Evolutionary conservation across 2,888 invertebrate species (phyloP).

Genomic region (Agrilus mali): DNA sequence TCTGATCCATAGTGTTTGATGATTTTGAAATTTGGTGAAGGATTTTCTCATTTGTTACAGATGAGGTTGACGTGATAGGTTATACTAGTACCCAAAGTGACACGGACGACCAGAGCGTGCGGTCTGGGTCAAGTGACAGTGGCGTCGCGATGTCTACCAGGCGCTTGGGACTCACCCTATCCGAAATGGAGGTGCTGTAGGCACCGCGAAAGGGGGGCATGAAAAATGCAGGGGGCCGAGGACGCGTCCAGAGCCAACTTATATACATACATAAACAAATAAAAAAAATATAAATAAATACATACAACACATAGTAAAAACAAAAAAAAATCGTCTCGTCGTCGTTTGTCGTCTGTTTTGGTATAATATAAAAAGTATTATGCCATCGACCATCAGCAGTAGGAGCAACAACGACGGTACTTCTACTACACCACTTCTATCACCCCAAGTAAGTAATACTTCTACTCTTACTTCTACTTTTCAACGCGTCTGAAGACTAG

Average conservation of each 20-base stretch:
- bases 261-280: not conserved
- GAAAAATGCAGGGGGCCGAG: conserved; percentile 19
- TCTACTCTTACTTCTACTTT: too few species aligned
- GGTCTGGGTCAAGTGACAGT: conserved; percentile 60
- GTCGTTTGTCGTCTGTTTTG: too few species aligned
- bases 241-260: conserved; percentile 21
- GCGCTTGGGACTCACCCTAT: conserved; percentile 42
- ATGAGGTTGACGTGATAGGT: conserved; percentile 77
- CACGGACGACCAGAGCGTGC: conserved; percentile 70
- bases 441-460: too few species aligned
- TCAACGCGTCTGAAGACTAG: conserved; percentile 9
- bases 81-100: conserved; percentile 77
- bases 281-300: not conserved
- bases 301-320: not conserved
- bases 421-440: too few species aligned
- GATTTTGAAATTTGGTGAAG: not conserved
- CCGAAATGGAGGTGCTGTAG: conserved; percentile 43
- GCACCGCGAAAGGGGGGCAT: conserved; percentile 9
- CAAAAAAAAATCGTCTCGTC: too few species aligned
- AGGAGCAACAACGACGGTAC: too few species aligned
- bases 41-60: conserved; percentile 37
- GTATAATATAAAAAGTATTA: too few species aligned
- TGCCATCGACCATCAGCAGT: too few species aligned
- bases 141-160: conserved; percentile 58
- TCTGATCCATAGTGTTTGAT: too few species aligned